A percentile compares a stretch with the other conserved stretches of the same genome.
Evolutionary conservation across 2,888 invertebrate species (phyloP).

Genomic region (Watsonalla binaria): DNA sequence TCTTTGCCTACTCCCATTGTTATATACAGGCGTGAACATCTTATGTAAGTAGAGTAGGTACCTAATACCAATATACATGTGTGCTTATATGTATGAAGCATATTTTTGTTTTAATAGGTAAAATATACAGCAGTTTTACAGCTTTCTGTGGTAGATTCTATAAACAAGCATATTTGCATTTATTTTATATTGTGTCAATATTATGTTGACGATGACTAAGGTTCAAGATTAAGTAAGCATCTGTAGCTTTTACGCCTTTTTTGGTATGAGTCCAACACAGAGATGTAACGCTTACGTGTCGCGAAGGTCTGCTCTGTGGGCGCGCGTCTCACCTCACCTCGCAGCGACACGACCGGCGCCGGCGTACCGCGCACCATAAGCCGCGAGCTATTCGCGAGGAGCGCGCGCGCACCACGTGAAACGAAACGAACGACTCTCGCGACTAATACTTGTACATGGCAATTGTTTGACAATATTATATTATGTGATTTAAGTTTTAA

Average conservation of each 20-base stretch:
- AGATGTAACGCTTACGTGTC: conserved; percentile 75
- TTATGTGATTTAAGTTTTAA: conserved; percentile 50
- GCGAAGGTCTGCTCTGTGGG: conserved; percentile 59
- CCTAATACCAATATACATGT: no score
- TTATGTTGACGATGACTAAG: conserved; percentile 33
- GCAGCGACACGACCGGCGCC: conserved; percentile 38
- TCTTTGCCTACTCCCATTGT: no score
- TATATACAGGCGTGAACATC: no score
- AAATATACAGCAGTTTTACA: no score
- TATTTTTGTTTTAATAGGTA: no score
- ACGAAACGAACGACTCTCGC: conserved; percentile 76
- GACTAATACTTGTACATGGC: conserved; percentile 62
- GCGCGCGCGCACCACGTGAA: conserved; percentile 67
- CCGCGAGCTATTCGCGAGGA: conserved; percentile 69
- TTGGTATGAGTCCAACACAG: conserved; percentile 65
- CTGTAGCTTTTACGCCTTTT: conserved; percentile 62
- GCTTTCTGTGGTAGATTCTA: no score
- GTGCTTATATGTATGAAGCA: no score
- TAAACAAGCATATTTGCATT: no score
- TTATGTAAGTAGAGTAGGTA: no score
- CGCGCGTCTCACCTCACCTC: conserved; percentile 36
- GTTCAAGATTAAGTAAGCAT: conserved; percentile 38
- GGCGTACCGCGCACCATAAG: conserved; percentile 44
- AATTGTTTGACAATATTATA: conserved; percentile 55
- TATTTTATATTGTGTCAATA: no score